A percentile compares a stretch with the other conserved stretches of the same genome.
phyloP scores from a whole-genome alignment of 2,888 invertebrate species.

The Stratiomys singularior region DNA sequence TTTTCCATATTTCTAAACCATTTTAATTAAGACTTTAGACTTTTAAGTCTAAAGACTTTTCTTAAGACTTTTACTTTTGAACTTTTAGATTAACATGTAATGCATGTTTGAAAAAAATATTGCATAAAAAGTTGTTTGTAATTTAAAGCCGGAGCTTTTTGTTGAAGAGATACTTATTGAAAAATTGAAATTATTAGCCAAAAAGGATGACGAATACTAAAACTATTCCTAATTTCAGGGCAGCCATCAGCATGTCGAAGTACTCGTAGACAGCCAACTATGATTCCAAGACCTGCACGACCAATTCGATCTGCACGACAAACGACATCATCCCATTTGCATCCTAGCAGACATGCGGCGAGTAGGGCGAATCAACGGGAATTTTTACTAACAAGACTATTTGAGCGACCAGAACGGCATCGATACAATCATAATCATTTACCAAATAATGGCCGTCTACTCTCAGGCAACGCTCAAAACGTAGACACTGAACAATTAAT shows the following conservation, averaged over 20 bases:
- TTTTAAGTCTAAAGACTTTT: too few relatives aligned
- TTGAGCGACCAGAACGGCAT: constrained; percentile 34
- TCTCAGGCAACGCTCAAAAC: background rate
- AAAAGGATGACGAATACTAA: too few relatives aligned
- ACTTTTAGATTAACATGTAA: too few relatives aligned
- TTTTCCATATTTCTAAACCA: too few relatives aligned
- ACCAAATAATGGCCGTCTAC: background rate
- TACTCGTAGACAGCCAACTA: background rate
- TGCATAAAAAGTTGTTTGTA: too few relatives aligned
- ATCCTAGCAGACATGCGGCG: constrained; percentile 7
- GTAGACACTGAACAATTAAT: constrained; percentile 31
- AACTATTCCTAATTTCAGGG: constrained; percentile 19
- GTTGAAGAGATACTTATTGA: too few relatives aligned
- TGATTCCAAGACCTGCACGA: too few relatives aligned
- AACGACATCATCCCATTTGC: background rate
- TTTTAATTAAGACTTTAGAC: too few relatives aligned
- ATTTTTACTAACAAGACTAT: constrained; percentile 23
- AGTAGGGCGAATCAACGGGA: constrained; percentile 31
- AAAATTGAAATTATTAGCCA: too few relatives aligned
- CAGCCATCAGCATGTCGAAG: background rate
- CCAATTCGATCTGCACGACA: background rate
- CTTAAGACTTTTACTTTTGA: too few relatives aligned
- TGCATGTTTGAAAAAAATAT: too few relatives aligned
- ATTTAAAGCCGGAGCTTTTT: too few relatives aligned
- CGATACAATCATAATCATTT: background rate